Conservation (phyloP, 2,113 vertebrate genomes). For the Indri indri region DNA sequence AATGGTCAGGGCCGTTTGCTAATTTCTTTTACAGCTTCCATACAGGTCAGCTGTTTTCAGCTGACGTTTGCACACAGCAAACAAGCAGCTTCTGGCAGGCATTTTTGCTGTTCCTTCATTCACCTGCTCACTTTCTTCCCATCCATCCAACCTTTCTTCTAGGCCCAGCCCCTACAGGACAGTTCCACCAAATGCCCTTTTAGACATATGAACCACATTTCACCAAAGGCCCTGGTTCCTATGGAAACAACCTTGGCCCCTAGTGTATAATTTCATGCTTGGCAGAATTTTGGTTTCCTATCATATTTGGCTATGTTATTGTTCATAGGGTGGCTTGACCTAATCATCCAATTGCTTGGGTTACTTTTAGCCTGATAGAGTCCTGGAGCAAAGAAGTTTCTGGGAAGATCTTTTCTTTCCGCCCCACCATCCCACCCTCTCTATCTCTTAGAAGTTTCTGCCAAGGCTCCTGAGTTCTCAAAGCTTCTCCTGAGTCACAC, state of each 20-base stretch:
- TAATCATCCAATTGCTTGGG: neutral
- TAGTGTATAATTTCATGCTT: neutral
- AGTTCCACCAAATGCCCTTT: neutral
- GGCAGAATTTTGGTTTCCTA: neutral
- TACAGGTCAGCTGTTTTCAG: too few relatives aligned
- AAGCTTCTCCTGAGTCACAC: neutral
- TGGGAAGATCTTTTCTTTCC: neutral
- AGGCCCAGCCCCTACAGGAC: too few relatives aligned
- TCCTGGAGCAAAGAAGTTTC: neutral
- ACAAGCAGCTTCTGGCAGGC: too few relatives aligned
- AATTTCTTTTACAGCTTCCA: too few relatives aligned
- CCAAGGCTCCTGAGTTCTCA: neutral
- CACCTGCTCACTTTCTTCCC: too few relatives aligned
- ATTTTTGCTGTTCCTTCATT: too few relatives aligned
- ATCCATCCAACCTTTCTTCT: too few relatives aligned
- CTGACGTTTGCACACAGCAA: too few relatives aligned
- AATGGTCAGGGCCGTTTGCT: too few relatives aligned
- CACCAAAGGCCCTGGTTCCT: neutral
- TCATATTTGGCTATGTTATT: neutral
- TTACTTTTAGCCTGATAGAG: neutral
- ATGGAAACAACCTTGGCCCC: neutral
- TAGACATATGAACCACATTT: neutral
- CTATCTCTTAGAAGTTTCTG: neutral
- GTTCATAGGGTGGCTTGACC: neutral
- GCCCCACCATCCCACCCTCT: too few relatives aligned